phyloP scores from a whole-genome alignment of 2,888 invertebrate species.

The Campaea margaritaria region DNA sequence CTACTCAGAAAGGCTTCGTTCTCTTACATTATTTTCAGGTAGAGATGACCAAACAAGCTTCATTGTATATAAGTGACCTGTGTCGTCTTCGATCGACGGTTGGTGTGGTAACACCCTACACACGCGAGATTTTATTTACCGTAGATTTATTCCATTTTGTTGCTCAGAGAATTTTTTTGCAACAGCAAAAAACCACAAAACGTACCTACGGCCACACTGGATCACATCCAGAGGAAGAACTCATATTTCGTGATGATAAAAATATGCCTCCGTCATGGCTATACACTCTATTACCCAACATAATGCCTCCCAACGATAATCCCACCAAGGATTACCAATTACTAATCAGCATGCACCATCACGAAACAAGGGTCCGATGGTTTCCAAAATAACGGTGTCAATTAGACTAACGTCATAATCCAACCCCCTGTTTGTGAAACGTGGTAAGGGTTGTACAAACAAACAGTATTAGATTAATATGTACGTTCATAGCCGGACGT shows the following conservation, averaged over 20 bases:
- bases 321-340: constrained; percentile 48
- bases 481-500: constrained; percentile 38
- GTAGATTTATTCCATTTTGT: too few species aligned
- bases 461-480: constrained; percentile 67
- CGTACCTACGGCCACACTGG: too few species aligned
- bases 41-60: too few species aligned
- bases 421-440: constrained; percentile 59
- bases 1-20: too few species aligned
- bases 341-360: constrained; percentile 75
- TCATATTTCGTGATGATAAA: background rate
- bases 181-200: too few species aligned
- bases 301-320: constrained; percentile 26
- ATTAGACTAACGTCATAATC: constrained; percentile 81
- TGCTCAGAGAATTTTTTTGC: too few species aligned
- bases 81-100: too few species aligned
- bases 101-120: too few species aligned
- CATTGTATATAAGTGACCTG: too few species aligned
- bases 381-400: constrained; percentile 73
- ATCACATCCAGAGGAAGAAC: too few species aligned
- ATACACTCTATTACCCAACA: background rate
- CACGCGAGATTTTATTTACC: too few species aligned
- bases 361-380: constrained; percentile 66
- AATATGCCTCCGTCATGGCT: background rate
- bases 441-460: constrained; percentile 58
- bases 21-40: too few species aligned